Percentiles rank a stretch among this genome's conserved stretches.
Evolutionary conservation across 2,113 vertebrate genomes (phyloP).

Genomic region (Lepus americanus): DNA sequence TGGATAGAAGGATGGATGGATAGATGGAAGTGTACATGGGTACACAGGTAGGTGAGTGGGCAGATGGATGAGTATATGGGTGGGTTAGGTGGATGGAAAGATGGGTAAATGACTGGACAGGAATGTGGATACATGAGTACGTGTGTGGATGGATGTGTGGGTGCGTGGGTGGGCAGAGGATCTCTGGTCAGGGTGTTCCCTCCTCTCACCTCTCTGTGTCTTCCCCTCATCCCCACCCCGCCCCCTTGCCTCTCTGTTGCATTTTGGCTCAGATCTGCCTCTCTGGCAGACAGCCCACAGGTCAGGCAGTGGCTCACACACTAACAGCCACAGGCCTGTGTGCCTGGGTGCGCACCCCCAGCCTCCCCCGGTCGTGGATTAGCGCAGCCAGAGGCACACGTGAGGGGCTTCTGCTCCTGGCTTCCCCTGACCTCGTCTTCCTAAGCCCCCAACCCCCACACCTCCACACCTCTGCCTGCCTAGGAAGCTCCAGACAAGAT

Average conservation of each 20-base stretch:
- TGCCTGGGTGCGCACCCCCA: background rate
- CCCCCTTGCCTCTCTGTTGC: conserved; percentile 15
- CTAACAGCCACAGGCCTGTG: background rate
- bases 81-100: too few relatives aligned
- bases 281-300: background rate
- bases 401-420: background rate
- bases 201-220: background rate
- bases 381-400: background rate
- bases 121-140: too few relatives aligned
- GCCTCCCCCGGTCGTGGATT: background rate
- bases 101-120: background rate
- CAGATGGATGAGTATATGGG: background rate
- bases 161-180: background rate
- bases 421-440: background rate
- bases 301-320: background rate
- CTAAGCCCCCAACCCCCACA: background rate
- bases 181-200: background rate
- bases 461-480: conserved; percentile 60
- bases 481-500: conserved; percentile 54
- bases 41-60: too few relatives aligned
- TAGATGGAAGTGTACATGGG: too few relatives aligned
- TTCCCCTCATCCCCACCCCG: background rate
- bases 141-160: rapidly evolving
- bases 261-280: background rate
- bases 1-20: too few relatives aligned